Evolutionary conservation across 2,888 invertebrate species (phyloP), one percentile per base, ranked within the genome.

Genomic region (Agrilus mali): DNA sequence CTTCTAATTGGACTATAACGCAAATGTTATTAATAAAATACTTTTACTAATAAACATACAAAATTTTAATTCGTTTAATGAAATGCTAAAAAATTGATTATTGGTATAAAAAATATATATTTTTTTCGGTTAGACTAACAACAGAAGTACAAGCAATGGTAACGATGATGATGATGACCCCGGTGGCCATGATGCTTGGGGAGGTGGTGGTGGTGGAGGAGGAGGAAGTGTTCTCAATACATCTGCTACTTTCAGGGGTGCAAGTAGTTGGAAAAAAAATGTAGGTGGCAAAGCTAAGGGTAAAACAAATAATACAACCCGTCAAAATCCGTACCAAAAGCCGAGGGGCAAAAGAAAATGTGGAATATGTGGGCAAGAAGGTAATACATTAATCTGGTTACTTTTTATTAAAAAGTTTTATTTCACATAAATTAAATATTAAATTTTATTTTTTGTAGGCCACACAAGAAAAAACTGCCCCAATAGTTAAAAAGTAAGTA

Each of bases 301-400:
- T 35, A 35, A 3, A 16, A 44, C 43, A 33, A 53, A 50, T 33
- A 50, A 46, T 22, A 50, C 40, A 39, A 54, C 58, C 57, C 27
- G 53, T 53, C 43, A 51, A 50, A 15, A 52, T 52, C 47, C 53
- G 51, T 35, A 44, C 55, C 3, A 57, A 65, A 33, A 61, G 13
- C 7, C 62, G 1, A 67, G 67, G 20, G 20, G 20, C 20, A 20
- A 20, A 39, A 70, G 85, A 45, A 80, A 76, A 58, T 89, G 88
- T 61, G 76, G 85, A 1, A 56, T 75, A 38, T 90, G 90, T 61
- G 75, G 80, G 7, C 72, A 79, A 55, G 81, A 82, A 68, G 90
- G 77, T 76, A 60, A 16, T 10, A 49, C 43, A 38, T 20, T 20
- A 4, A 17, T 17, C 5, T 20, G 5, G 10, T 33, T 14, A 33